These are phyloP conservation scores for Zaprionus inermis DNA, from an alignment of 1,140 invertebrate species.

Conservation along the genomic window DNA sequence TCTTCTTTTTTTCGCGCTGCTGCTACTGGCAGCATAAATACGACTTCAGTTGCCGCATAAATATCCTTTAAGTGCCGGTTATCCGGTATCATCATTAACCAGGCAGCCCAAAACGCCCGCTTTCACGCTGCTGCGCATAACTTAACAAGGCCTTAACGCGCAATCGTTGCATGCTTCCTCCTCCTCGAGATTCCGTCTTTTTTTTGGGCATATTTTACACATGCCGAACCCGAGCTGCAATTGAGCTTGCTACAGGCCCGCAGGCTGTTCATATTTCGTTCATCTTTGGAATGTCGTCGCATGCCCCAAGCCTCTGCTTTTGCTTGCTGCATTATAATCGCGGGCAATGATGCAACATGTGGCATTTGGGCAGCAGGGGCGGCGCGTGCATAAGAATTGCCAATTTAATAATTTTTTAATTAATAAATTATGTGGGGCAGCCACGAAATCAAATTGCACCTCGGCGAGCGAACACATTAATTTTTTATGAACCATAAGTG, in stretches of 20 bases:
- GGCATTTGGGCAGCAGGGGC: slow-evolving; percentile 43
- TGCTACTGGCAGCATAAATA: slow-evolving; percentile 30
- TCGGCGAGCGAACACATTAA: slow-evolving; percentile 14
- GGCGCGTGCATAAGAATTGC: slow-evolving; percentile 42
- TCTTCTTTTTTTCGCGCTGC: slow-evolving; percentile 5
- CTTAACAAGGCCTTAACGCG: slow-evolving; percentile 55
- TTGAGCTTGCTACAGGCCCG: slow-evolving; percentile 17
- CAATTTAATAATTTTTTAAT: slow-evolving; percentile 39
- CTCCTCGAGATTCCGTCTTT: background rate
- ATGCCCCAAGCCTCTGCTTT: slow-evolving; percentile 35
- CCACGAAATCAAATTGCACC: slow-evolving; percentile 30
- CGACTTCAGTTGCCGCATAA: slow-evolving; percentile 59
- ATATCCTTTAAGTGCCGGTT: slow-evolving; percentile 77
- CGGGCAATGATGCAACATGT: slow-evolving; percentile 67
- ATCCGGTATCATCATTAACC: slow-evolving; percentile 77
- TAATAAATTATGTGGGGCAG: slow-evolving; percentile 54
- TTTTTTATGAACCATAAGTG: slow-evolving; percentile 24
- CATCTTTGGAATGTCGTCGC: slow-evolving; percentile 61
- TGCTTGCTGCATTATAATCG: slow-evolving; percentile 22
- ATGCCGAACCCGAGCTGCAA: slow-evolving; percentile 51
- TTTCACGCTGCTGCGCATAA: slow-evolving; percentile 73
- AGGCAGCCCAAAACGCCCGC: slow-evolving; percentile 66
- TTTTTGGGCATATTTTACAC: slow-evolving; percentile 68
- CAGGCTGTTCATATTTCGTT: slow-evolving; percentile 62
- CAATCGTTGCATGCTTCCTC: background rate